Percentiles rank a stretch among this genome's conserved stretches.
These are phyloP conservation scores for Thaumatotibia leucotreta DNA, from an alignment of 1,140 invertebrate genomes.

Conservation along the genomic window DNA sequence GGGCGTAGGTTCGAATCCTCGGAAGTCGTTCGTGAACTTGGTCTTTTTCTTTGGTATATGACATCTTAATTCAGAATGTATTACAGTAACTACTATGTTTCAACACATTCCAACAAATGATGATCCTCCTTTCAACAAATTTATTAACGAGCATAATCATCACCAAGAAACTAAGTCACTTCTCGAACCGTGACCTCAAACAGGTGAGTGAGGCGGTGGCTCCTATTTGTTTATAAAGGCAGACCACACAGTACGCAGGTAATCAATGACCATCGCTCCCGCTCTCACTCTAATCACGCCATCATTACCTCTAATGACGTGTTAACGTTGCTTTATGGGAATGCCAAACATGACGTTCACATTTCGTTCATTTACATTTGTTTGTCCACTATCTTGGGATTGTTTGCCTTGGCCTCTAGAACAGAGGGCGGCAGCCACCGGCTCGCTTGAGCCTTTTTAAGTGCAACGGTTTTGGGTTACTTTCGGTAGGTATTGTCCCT, in stretches of 20 bases:
- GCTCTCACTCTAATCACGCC: constrained; percentile 67
- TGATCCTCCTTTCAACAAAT: background rate
- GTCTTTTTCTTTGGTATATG: too few species aligned
- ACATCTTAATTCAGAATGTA: too few species aligned
- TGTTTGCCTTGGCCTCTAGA: constrained; percentile 72
- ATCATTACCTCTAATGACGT: constrained; percentile 76
- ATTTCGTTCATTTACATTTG: constrained; percentile 76
- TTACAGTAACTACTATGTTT: too few species aligned
- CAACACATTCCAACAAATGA: too few species aligned
- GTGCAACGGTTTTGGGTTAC: constrained; percentile 52
- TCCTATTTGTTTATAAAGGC: constrained; percentile 59
- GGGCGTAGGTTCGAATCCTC: too few species aligned
- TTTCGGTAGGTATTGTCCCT: constrained; percentile 37
- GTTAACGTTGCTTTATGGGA: constrained; percentile 75
- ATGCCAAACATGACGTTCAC: constrained; percentile 75
- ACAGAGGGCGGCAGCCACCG: constrained; percentile 71
- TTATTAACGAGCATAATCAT: background rate
- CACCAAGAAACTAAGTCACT: background rate
- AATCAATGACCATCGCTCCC: constrained; percentile 61
- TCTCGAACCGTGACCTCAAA: background rate
- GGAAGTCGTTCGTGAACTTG: too few species aligned
- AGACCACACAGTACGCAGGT: constrained; percentile 70
- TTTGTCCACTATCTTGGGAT: constrained; percentile 68
- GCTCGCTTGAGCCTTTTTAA: constrained; percentile 48
- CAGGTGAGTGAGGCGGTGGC: constrained; percentile 24